A percentile compares a stretch with the other conserved stretches of the same genome.
Evolutionary conservation across 1,140 invertebrate species (phyloP).

Genomic region (Bombus confusus): DNA sequence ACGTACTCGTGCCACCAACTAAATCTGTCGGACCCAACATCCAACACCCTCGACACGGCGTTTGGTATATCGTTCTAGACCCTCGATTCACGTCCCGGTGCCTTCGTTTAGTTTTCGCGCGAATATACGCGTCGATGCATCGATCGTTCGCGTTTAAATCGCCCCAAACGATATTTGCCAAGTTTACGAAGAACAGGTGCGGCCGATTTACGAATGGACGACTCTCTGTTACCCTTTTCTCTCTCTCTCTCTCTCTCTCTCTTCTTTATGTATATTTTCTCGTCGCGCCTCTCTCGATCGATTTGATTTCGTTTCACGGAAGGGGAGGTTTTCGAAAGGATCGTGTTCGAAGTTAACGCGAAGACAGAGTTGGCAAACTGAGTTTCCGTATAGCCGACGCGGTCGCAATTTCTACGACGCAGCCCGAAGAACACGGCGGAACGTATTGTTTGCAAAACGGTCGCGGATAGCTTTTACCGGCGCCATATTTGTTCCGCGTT

Average conservation of each 20-base stretch:
- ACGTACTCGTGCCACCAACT: background rate
- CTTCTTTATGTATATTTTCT: background rate
- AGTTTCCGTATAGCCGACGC: slow-evolving; percentile 34
- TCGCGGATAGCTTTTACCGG: slow-evolving; percentile 9
- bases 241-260: background rate
- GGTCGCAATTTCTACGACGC: slow-evolving; percentile 46
- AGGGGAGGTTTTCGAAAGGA: slow-evolving; percentile 8
- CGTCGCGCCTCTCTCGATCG: background rate
- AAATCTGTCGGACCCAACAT: background rate
- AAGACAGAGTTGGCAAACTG: slow-evolving; percentile 44
- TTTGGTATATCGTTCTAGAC: background rate
- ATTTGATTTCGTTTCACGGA: slow-evolving; percentile 32
- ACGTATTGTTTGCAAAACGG: slow-evolving; percentile 41
- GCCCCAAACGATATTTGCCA: background rate
- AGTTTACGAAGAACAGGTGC: slow-evolving; percentile 10
- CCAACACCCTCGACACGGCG: background rate
- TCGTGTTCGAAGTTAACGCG: slow-evolving; percentile 34
- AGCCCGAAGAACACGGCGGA: background rate
- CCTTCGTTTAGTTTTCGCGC: background rate
- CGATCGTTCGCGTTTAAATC: slow-evolving; percentile 20
- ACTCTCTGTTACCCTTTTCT: background rate
- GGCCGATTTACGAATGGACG: background rate
- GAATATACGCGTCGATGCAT: background rate
- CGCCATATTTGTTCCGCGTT: background rate
- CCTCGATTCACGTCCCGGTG: background rate